Base-by-base conservation (phyloP, 2,888 invertebrate genomes). In the Tetranychus piercei region DNA sequence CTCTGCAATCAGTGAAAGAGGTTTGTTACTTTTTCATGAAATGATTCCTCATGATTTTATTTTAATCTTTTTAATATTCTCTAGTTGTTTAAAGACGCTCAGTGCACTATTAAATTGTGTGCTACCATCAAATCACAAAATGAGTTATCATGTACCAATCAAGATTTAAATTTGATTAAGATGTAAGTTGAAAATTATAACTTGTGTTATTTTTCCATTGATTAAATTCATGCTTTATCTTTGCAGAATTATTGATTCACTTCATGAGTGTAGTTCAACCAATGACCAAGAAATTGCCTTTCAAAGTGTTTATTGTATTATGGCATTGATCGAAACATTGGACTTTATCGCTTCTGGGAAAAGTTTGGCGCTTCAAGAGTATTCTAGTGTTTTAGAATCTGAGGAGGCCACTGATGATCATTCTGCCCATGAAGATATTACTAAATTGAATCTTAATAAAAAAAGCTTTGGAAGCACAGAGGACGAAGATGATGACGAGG, bases 241-340 rank as follows among this genome's bases (percentile, higher is more conserved):
- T 34, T 69, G 22, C 80, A 90, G 94, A 80, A 89, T 92, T 79
- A 90, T 94, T 87, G 94, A 94, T 81, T 91, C 92, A 0, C 89
- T 94, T 81, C 92, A 93, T 83, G 94, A 94, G 83, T 91, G 92
- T 76, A 90, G 92, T n/a, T 88, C 88, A 78, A 89, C 89, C 77
- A 89, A 87, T 73, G 89, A 90, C 78, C 87, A 90, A 20, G 73
- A 78, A 22, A 80, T 83, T 66, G 81, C 81, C 74, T 81, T 80
- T 76, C 80, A 81, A 1, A 80, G 81, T 78, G 81, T 83, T 4
- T 79, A 79, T 67, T 82, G 83, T 78, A 80, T 83, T 6, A 80
- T 81, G 6, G 89, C 91, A 0, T 85, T 94, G 77, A 83, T 94
- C 44, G 89, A 89, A 64, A 90, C 92, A 3, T 83, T 94, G 55